phyloP scores from a whole-genome alignment of 2,113 vertebrate species.

The Eptesicus fuscus region DNA sequence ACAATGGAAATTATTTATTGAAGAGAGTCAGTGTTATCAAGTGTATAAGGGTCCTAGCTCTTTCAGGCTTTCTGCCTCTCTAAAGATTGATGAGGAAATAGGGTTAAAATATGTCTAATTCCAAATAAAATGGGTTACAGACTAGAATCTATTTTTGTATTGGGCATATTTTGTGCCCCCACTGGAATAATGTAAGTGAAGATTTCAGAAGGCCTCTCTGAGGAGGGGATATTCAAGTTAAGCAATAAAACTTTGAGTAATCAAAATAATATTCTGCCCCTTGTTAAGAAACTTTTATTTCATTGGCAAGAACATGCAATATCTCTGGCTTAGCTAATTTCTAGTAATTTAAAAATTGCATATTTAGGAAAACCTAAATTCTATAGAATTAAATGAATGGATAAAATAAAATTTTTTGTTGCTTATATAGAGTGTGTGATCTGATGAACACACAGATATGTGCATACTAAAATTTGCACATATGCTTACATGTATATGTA shows the following conservation, averaged over 20 bases:
- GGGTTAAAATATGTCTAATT: slow-evolving; percentile 20
- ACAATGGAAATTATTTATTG: slow-evolving; percentile 58
- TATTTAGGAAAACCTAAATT: slow-evolving; percentile 34
- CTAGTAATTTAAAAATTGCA: neutral
- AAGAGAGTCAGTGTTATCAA: slow-evolving; percentile 26
- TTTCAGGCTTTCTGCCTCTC: neutral
- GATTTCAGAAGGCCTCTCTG: neutral
- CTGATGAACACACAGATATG: neutral
- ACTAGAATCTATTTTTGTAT: slow-evolving; percentile 9
- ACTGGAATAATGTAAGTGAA: slow-evolving; percentile 26
- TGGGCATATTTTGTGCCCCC: neutral
- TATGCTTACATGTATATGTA: neutral
- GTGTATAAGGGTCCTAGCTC: neutral
- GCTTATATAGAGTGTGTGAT: neutral
- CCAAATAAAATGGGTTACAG: slow-evolving; percentile 9
- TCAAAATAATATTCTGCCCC: slow-evolving; percentile 8
- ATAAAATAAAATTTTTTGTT: slow-evolving; percentile 6
- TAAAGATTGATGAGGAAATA: slow-evolving; percentile 14
- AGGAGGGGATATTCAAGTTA: slow-evolving; percentile 16
- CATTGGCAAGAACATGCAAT: neutral
- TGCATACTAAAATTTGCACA: neutral
- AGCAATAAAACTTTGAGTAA: slow-evolving; percentile 14
- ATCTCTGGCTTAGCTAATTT: slow-evolving; percentile 17
- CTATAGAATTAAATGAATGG: neutral
- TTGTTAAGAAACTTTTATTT: slow-evolving; percentile 37